Evolutionary conservation across 2,888 invertebrate species (phyloP).

Genomic region (Thereva unica): DNA sequence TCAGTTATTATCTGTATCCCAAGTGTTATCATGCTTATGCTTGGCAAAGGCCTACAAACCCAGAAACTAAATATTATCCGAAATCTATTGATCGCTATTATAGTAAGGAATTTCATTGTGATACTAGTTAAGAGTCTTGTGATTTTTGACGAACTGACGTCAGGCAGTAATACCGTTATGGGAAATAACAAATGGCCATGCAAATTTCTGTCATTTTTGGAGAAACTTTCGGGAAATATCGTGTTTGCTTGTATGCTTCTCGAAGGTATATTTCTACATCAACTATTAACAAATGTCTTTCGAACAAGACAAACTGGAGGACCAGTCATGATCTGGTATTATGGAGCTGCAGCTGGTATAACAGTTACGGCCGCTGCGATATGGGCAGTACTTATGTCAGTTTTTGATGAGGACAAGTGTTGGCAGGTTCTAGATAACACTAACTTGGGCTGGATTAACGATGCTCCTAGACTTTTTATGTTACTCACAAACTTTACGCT

Average conservation of each 20-base stretch:
- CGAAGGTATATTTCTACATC: constrained; percentile 69
- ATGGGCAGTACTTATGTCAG: constrained; percentile 63
- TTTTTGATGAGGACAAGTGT: constrained; percentile 62
- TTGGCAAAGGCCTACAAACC: constrained; percentile 62
- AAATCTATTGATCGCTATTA: constrained; percentile 64
- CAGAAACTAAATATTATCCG: constrained; percentile 64
- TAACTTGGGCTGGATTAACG: constrained; percentile 65
- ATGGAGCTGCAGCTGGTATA: constrained; percentile 58
- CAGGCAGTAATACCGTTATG: constrained; percentile 59
- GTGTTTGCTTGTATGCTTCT: constrained; percentile 73
- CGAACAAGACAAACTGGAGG: constrained; percentile 56
- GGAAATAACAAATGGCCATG: constrained; percentile 61
- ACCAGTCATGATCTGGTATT: constrained; percentile 59
- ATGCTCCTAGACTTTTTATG: constrained; percentile 64
- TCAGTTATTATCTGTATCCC: constrained; percentile 63
- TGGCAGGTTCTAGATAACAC: constrained; percentile 65
- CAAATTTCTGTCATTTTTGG: constrained; percentile 62
- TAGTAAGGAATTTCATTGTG: constrained; percentile 63
- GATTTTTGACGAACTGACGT: constrained; percentile 60
- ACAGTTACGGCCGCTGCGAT: constrained; percentile 61
- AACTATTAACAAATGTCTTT: constrained; percentile 69
- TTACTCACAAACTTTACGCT: constrained; percentile 64
- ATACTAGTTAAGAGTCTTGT: constrained; percentile 64
- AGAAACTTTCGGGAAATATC: constrained; percentile 62
- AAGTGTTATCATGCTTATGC: constrained; percentile 63